phyloP scores from a whole-genome alignment of 2,797 vertebrate genomes.

The Orestias chungarensis region DNA sequence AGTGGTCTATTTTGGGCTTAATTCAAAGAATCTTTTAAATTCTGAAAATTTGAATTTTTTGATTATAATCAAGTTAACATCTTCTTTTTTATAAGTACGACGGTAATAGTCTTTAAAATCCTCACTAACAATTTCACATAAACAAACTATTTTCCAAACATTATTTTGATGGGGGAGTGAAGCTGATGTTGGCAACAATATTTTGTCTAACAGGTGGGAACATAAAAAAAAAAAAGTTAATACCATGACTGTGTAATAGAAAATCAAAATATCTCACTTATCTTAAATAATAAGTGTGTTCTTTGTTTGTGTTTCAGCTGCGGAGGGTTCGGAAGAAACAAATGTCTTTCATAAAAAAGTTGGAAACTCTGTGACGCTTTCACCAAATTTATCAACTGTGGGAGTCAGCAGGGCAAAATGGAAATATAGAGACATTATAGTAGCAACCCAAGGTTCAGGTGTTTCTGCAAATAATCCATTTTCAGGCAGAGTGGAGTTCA shows the following conservation, averaged over 20 bases:
- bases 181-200: background rate
- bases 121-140: background rate
- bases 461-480: fast-evolving
- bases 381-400: background rate
- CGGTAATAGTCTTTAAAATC: no score
- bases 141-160: background rate
- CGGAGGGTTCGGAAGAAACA: slow-evolving; percentile 2
- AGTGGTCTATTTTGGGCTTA: background rate
- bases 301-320: slow-evolving; percentile 53
- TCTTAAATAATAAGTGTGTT: background rate
- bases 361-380: slow-evolving; percentile 44
- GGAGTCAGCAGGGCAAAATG: fast-evolving
- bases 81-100: no score
- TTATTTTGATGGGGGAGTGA: background rate
- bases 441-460: fast-evolving
- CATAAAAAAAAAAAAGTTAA: background rate
- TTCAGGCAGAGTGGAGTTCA: background rate
- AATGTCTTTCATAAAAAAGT: slow-evolving; percentile 19
- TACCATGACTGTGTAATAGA: no score
- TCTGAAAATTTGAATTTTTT: background rate
- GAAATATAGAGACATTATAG: fast-evolving
- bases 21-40: background rate
- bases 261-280: background rate
- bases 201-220: background rate
- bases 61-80: background rate